A percentile compares a stretch with the other conserved stretches of the same genome.
Conservation (phyloP, 2,113 vertebrate species). For the Phalacrocorax pelagicus region DNA sequence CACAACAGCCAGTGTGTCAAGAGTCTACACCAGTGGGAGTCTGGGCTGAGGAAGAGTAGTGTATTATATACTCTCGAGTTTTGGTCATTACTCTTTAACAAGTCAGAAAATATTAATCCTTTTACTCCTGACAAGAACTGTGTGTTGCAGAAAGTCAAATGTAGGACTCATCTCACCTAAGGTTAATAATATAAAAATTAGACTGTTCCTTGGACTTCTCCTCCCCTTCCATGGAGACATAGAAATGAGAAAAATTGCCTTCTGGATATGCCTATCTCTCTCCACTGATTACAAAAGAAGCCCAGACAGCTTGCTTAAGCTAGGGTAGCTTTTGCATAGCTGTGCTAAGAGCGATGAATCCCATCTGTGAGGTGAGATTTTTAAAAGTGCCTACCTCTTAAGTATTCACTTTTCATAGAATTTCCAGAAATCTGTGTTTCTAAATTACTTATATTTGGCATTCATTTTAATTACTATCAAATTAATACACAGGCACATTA, state of each 20-base stretch:
- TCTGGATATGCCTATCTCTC: fast-evolving
- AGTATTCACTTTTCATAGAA: not conserved
- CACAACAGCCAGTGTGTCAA: not conserved
- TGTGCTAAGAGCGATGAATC: not conserved
- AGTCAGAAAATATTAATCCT: not conserved
- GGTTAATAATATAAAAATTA: not conserved
- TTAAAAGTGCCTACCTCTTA: not conserved
- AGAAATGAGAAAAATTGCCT: not conserved
- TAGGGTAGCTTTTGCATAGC: not conserved
- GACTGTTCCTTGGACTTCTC: not conserved
- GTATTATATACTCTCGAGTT: not conserved
- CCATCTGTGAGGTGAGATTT: not conserved
- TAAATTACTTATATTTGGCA: not conserved
- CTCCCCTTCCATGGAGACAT: not conserved
- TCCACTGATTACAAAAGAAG: not conserved
- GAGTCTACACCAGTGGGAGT: not conserved
- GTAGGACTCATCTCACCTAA: not conserved
- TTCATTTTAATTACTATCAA: not conserved
- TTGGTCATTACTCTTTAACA: not conserved
- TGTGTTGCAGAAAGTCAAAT: not conserved
- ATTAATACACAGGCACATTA: not conserved
- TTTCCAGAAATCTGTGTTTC: not conserved
- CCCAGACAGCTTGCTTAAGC: not conserved
- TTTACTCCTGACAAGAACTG: not conserved
- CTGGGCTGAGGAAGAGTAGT: not conserved